Conservation (phyloP, 1,140 invertebrate species). For the Cydia pomonella region DNA sequence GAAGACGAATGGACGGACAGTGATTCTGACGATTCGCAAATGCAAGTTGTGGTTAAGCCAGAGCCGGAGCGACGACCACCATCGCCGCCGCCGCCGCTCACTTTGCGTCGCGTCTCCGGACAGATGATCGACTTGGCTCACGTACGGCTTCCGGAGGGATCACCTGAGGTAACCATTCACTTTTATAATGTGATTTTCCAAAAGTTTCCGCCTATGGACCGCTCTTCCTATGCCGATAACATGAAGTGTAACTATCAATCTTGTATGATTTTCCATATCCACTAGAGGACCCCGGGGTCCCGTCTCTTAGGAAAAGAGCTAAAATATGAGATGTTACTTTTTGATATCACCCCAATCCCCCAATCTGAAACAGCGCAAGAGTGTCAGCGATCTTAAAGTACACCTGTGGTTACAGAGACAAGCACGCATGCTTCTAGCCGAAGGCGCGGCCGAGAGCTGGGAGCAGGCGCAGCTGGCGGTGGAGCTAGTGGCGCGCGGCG, state of each 20-base stretch:
- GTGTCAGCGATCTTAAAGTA: neutral
- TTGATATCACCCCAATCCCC: no score
- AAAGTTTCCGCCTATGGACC: no score
- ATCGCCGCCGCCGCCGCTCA: conserved; percentile 63
- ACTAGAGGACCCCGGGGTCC: neutral
- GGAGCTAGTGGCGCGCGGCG: conserved; percentile 88
- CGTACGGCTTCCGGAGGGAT: conserved; percentile 72
- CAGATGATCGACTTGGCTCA: conserved; percentile 71
- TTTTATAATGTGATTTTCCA: no score
- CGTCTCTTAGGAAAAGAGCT: neutral
- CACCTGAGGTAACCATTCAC: conserved; percentile 70
- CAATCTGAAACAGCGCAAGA: neutral
- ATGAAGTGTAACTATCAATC: no score
- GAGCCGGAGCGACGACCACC: conserved; percentile 42
- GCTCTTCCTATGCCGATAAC: no score
- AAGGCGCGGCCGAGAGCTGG: conserved; percentile 89
- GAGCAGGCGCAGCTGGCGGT: conserved; percentile 92
- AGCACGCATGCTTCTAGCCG: conserved; percentile 89
- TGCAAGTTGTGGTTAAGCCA: conserved; percentile 38
- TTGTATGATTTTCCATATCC: neutral
- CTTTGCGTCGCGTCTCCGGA: conserved; percentile 67
- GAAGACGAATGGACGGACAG: conserved; percentile 82
- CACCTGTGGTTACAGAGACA: conserved; percentile 84
- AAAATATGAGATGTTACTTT: neutral
- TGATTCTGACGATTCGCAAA: conserved; percentile 65